phyloP scores from a whole-genome alignment of 2,797 vertebrate genomes.

The Scyliorhinus canicula region DNA sequence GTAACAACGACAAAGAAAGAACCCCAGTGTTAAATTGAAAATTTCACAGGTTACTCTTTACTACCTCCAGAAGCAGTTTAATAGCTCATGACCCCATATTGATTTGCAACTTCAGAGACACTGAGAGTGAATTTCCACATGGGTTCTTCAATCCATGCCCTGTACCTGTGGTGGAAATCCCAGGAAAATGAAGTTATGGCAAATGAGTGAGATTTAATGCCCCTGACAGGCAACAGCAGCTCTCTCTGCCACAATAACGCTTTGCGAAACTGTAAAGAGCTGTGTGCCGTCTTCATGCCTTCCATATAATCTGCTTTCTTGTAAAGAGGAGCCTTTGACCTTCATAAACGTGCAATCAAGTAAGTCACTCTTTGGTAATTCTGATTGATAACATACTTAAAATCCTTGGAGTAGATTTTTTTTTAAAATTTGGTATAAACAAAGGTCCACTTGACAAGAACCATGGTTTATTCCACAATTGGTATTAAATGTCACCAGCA shows the following conservation, averaged over 20 bases:
- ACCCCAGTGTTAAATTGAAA: neutral
- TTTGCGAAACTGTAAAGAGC: neutral
- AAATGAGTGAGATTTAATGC: neutral
- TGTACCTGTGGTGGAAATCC: neutral
- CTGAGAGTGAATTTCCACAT: neutral
- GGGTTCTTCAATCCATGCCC: neutral
- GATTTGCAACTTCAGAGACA: neutral
- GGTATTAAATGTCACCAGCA: constrained; percentile 39
- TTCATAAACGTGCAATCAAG: neutral
- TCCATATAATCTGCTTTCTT: neutral
- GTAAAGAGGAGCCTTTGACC: neutral
- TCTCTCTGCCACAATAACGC: neutral
- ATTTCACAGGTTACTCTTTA: neutral
- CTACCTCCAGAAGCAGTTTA: neutral
- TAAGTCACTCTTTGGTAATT: neutral
- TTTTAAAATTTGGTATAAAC: constrained; percentile 38
- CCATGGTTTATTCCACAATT: constrained; percentile 36
- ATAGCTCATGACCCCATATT: neutral
- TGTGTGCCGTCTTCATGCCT: neutral
- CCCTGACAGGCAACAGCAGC: neutral
- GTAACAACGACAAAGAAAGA: neutral
- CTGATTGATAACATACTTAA: neutral
- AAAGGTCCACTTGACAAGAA: constrained; percentile 35
- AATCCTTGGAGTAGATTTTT: neutral
- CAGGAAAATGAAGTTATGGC: neutral